Evolutionary conservation across 2,113 vertebrate genomes (phyloP).

Genomic region (Oreochromis niloticus): DNA sequence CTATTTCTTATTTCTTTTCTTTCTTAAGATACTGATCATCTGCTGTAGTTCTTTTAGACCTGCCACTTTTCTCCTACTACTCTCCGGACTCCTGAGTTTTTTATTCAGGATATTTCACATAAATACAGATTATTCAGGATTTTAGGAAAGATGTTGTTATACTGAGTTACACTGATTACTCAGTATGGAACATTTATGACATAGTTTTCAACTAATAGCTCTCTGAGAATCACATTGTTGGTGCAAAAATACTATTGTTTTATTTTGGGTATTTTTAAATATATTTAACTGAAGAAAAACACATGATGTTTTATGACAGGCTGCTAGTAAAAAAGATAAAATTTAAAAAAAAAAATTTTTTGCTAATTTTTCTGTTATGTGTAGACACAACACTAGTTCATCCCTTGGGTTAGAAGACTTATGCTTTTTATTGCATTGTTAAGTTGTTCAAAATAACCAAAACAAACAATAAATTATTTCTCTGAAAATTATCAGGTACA

Average conservation of each 20-base stretch:
- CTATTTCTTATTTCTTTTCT: background rate
- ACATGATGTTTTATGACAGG: background rate
- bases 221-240: background rate
- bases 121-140: background rate
- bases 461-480: background rate
- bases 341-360: background rate
- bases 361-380: background rate
- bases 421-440: background rate
- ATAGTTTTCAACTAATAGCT: background rate
- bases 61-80: background rate
- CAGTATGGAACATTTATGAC: background rate
- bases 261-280: background rate
- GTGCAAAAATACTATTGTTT: background rate
- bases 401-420: background rate
- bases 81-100: accelerated
- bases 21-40: background rate
- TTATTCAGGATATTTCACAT: background rate
- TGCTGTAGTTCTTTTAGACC: background rate
- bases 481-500: background rate
- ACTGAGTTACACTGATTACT: background rate
- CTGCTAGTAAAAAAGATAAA: background rate
- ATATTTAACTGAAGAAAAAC: background rate
- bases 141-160: background rate
- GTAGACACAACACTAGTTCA: background rate
- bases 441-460: background rate